These are phyloP conservation scores for Scotopteryx bipunctaria DNA, from an alignment of 2,888 invertebrate species.

Conservation along the genomic window DNA sequence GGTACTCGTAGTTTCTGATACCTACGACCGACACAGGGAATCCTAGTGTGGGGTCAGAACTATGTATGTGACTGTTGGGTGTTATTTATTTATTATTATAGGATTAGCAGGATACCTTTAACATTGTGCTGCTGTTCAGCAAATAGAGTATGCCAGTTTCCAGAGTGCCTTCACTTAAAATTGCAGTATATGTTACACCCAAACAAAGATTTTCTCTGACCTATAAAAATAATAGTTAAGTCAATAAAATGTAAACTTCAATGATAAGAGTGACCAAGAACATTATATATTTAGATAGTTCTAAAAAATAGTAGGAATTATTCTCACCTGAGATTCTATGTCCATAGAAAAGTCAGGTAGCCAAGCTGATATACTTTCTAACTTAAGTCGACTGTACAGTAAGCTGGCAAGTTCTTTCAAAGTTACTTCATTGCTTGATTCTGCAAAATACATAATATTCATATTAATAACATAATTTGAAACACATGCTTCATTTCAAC, in stretches of 20 bases:
- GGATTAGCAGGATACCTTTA: too few relatives aligned
- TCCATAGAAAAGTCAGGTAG: slow-evolving; percentile 59
- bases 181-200: slow-evolving; percentile 89
- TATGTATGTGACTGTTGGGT: too few relatives aligned
- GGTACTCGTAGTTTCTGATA: too few relatives aligned
- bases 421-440: slow-evolving; percentile 40
- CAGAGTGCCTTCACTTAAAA: slow-evolving; percentile 87
- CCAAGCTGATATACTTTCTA: slow-evolving; percentile 58
- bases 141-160: slow-evolving; percentile 87
- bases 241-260: not conserved
- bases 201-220: slow-evolving; percentile 68
- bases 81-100: not conserved
- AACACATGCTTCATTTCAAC: slow-evolving; percentile 6
- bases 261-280: not conserved
- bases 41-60: too few relatives aligned
- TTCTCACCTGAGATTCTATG: slow-evolving; percentile 34
- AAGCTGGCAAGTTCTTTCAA: slow-evolving; percentile 58
- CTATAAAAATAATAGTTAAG: slow-evolving; percentile 43
- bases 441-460: too few relatives aligned
- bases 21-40: too few relatives aligned
- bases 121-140: slow-evolving; percentile 85
- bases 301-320: not conserved
- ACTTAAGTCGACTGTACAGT: slow-evolving; percentile 53
- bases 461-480: too few relatives aligned
- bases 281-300: not conserved